Base-by-base conservation (phyloP, 2,113 vertebrate species). In the Larimichthys polyactis region DNA sequence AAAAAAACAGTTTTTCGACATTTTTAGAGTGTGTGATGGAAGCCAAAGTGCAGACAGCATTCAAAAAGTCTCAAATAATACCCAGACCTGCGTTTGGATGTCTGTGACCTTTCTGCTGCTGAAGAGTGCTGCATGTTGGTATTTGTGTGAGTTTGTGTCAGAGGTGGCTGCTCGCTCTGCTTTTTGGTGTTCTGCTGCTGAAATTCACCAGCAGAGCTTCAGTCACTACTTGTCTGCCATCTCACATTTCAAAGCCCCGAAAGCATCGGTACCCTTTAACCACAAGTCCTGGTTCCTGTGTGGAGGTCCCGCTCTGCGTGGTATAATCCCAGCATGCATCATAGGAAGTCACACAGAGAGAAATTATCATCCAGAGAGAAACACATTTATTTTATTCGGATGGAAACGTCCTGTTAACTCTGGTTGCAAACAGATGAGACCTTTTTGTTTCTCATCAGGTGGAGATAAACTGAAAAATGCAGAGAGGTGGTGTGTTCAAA, bases 61-160 rank as follows among this genome's bases (percentile, higher is more conserved):
- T 63, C 32, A 80, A 8, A 27, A 32, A 40, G 43, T 20, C 49
- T 48, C 36, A 7, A 62, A 46, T 46, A 75, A 52, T 76, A 11
- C 27, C 29, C 67, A 32, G 32, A 54, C 0, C n/a, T 76, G 1
- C 0, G 9, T 68, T 36, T 63, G 62, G n/a, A 17, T 72, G 19
- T 58, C 7, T 2, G 8, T 81, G 73, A 84, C 73, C 85, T 87
- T 87, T 70, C 55, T 12, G 16, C 14, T 40, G 69, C 14, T 15
- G 32, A 10, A 49, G 64, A 60, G 17, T 16, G 58, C 40, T 9
- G 54, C 43, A 1, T 4, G 43, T 60, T 71, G 43, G 68, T 57
- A 58, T 79, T 71, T 76, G 14, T 46, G 67, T 83, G 71, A 43
- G 32, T 20, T 79, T 82, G 67, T 55, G 55, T 88, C 63, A 32